These are phyloP conservation scores for Cyanoramphus novaezelandiae DNA, from an alignment of 2,113 vertebrate species.

Conservation along the genomic window DNA sequence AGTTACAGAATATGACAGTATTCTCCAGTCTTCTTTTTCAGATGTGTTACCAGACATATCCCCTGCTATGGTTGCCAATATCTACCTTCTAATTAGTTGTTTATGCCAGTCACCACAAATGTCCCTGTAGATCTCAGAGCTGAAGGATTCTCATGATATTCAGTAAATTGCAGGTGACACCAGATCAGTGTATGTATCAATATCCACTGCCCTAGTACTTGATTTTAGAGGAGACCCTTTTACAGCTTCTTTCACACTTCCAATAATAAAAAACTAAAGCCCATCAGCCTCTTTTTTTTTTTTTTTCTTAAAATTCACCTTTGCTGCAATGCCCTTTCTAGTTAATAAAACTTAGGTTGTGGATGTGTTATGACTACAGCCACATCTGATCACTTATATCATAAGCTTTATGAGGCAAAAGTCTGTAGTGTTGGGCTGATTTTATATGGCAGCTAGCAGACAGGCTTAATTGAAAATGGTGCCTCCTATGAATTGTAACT, in stretches of 20 bases:
- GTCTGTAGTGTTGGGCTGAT: neutral
- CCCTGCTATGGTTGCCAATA: neutral
- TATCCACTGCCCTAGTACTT: neutral
- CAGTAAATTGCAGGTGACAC: neutral
- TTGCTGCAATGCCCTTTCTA: neutral
- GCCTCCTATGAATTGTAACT: neutral
- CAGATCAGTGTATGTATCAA: neutral
- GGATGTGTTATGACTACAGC: neutral
- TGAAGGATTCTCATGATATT: neutral
- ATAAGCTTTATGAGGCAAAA: neutral
- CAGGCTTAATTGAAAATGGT: neutral
- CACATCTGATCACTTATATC: neutral
- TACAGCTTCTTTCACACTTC: neutral
- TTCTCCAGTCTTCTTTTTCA: neutral
- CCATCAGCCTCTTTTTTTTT: neutral
- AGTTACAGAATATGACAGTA: neutral
- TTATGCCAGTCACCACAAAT: neutral
- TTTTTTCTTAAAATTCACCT: neutral
- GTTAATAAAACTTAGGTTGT: conserved; percentile 12
- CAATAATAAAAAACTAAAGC: neutral
- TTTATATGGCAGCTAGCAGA: neutral
- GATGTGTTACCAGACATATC: neutral
- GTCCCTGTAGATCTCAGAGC: neutral
- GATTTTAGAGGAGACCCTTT: neutral
- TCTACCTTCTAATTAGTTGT: neutral